Percentiles rank a stretch among this genome's conserved stretches.
These are phyloP conservation scores for Acrocyrtus sp. DNA, from an alignment of 2,888 invertebrate species.

Conservation along the genomic window DNA sequence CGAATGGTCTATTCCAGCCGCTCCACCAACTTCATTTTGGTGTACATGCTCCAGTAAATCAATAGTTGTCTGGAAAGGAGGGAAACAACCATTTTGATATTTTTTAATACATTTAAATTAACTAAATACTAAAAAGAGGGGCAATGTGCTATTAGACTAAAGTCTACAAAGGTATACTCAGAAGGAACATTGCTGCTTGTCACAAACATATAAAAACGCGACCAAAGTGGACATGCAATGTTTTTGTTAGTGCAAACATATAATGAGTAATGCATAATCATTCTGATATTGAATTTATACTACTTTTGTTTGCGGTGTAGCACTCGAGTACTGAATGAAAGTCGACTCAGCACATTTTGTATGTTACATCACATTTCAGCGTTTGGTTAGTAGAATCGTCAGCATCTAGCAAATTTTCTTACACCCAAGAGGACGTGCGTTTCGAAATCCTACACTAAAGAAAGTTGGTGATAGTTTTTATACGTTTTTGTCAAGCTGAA, in stretches of 20 bases:
- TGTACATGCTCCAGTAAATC: slow-evolving; percentile 40
- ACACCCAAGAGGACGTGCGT: too few relatives aligned
- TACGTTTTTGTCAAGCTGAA: too few relatives aligned
- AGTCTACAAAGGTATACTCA: neutral
- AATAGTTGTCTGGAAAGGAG: slow-evolving; percentile 14
- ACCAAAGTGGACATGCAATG: slow-evolving; percentile 16
- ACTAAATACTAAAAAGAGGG: neutral
- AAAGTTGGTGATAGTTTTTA: too few relatives aligned
- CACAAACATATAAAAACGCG: too few relatives aligned
- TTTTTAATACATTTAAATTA: neutral
- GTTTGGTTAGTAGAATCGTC: too few relatives aligned
- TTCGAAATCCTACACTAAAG: too few relatives aligned
- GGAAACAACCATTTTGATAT: neutral
- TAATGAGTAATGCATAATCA: slow-evolving; percentile 53
- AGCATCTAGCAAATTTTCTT: slow-evolving; percentile 29
- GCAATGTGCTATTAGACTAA: neutral
- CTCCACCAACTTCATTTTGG: slow-evolving; percentile 39
- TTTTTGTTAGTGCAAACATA: slow-evolving; percentile 9
- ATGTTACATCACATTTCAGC: neutral
- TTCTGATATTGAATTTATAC: slow-evolving; percentile 37
- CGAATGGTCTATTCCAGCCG: slow-evolving; percentile 34
- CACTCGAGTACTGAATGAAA: slow-evolving; percentile 29
- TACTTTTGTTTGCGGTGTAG: neutral
- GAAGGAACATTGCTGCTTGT: too few relatives aligned
- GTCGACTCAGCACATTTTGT: slow-evolving; percentile 42